These are phyloP conservation scores for Argyrosomus japonicus DNA, from an alignment of 2,113 vertebrate species.

Conservation along the genomic window DNA sequence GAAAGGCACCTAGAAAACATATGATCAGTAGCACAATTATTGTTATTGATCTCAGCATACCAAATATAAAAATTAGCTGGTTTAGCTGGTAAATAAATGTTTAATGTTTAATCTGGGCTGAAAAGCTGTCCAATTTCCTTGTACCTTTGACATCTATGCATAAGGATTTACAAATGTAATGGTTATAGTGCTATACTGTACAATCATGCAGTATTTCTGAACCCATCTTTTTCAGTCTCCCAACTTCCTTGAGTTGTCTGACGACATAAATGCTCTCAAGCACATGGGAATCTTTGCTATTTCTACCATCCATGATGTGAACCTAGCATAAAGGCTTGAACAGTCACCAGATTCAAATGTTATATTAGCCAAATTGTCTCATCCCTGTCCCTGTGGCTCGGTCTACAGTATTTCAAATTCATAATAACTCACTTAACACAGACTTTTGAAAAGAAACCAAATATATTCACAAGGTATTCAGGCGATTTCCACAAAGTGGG, in stretches of 20 bases:
- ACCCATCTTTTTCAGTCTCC: not conserved
- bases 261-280: not conserved
- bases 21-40: not conserved
- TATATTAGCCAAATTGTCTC: not conserved
- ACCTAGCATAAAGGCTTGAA: not conserved
- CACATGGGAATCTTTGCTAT: not conserved
- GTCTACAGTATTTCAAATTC: not conserved
- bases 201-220: not conserved
- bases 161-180: not conserved
- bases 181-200: not conserved
- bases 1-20: conserved; percentile 88
- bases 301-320: not conserved
- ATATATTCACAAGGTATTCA: not conserved
- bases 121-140: not conserved
- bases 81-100: not conserved
- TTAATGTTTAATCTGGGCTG: not conserved
- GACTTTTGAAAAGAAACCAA: not conserved
- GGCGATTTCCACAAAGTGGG: not conserved
- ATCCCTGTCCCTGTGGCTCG: not conserved
- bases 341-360: not conserved
- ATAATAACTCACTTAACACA: not conserved
- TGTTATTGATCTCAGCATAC: not conserved
- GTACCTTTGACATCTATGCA: not conserved
- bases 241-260: not conserved
- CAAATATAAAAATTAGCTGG: not conserved